Percentiles rank a stretch among this genome's conserved stretches.
Evolutionary conservation across 2,113 vertebrate genomes (phyloP).

Genomic region (Pachyramphus minor): DNA sequence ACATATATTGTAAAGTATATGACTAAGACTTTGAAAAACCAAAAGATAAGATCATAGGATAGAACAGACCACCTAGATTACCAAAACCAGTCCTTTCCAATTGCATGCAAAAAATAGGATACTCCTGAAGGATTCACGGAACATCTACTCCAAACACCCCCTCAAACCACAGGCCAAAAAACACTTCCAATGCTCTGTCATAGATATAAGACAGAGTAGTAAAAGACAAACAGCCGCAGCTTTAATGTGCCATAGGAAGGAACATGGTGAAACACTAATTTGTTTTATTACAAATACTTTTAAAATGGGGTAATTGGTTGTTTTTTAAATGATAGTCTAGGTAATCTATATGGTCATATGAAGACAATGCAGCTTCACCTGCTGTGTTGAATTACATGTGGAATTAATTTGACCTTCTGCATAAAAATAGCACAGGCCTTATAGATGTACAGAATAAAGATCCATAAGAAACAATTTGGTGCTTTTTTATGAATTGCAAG

Average conservation of each 20-base stretch:
- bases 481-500: conserved; percentile 20
- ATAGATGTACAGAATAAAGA: conserved; percentile 26
- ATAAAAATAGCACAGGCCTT: background rate
- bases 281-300: conserved; percentile 59
- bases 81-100: background rate
- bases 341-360: conserved; percentile 6
- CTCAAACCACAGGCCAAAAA: conserved; percentile 51
- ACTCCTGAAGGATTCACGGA: conserved; percentile 16
- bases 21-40: conserved; percentile 32
- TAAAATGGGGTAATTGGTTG: conserved; percentile 37
- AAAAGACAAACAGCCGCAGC: background rate
- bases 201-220: background rate
- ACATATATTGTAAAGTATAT: background rate
- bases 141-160: conserved; percentile 26
- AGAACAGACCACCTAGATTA: conserved; percentile 35
- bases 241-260: conserved; percentile 36
- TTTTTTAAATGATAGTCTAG: conserved; percentile 53
- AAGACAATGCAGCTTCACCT: conserved; percentile 21
- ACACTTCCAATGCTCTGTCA: conserved; percentile 13
- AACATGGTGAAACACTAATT: conserved; percentile 57
- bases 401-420: conserved; percentile 5
- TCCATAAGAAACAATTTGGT: conserved; percentile 19
- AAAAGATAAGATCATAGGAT: background rate
- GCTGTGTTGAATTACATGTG: background rate
- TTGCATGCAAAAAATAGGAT: background rate